Base-by-base conservation (phyloP, 92 coral and sea anemone species). In the Bergia sp. region DNA sequence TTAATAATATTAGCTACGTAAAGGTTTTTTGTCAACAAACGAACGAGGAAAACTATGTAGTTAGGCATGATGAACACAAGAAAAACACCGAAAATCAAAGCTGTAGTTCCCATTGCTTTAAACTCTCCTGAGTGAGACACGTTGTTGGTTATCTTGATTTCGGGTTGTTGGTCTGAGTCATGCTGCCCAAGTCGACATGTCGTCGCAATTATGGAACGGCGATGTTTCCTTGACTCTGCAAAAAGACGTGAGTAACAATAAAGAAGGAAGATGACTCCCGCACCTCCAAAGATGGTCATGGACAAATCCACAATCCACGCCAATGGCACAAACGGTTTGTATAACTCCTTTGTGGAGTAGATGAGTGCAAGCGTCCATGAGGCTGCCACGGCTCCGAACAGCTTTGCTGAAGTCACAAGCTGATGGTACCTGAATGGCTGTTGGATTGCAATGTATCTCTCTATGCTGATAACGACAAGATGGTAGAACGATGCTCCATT, bases 381-480 rank as follows among this genome's bases (percentile, higher is more conserved):
- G 18, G 38, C 49, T 43, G 21, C 78, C 18, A 74, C n/a, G 47
- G 78, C 78, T 12, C 18, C 11, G 44, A 74, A 10, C 78, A 74
- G 6, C 42, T 4, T 74, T 7, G 40, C 23, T 1, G 45, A 74
- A n/a, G 78, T 74, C 5, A 74, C 78, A 74, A 74, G 78, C 21
- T 8, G 47, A 74, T 74, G 11, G 47, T 74, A 74, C n/a, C 47
- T 29, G 7, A 74, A 6, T 12, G 78, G 40, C 7, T 74, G 47
- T 74, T 74, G 78, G 42, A 74, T 74, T 38, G 78, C 78, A 8
- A 74, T 16, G 42, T 74, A 74, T 74, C 78, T 74, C 78, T 74
- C 78, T 39, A 3, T 4, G 23, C 78, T 38, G 47, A 74, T 13
- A 74, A 74, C 21, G 38, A 74, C 47, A 74, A 74, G 44, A 4